phyloP scores from a whole-genome alignment of 2,113 vertebrate genomes.

The Dipodomys merriami region DNA sequence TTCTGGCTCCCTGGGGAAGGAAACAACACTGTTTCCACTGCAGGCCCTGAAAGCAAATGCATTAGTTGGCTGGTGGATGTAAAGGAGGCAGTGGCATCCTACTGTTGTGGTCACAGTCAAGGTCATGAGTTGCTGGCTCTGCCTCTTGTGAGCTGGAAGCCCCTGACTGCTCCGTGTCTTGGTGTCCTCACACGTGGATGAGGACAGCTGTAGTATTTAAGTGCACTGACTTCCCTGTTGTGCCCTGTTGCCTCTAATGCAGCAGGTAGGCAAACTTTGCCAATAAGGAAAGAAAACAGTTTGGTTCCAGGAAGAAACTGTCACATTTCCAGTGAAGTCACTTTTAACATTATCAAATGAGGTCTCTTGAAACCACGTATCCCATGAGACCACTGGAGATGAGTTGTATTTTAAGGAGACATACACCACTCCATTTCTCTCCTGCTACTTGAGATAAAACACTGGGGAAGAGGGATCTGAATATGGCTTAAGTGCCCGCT shows the following conservation, averaged over 20 bases:
- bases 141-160: neutral
- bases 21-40: too few relatives aligned
- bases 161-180: accelerated
- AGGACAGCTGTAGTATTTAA: neutral
- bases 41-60: neutral
- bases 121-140: neutral
- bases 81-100: accelerated
- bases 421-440: too few relatives aligned
- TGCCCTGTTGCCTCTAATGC: neutral
- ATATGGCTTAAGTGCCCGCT: neutral
- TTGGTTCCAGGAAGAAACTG: neutral
- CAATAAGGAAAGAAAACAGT: neutral
- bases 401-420: neutral
- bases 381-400: neutral
- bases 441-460: neutral
- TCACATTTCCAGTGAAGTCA: neutral
- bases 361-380: neutral
- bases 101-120: neutral
- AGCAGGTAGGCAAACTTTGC: neutral
- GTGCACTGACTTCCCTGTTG: neutral
- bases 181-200: accelerated
- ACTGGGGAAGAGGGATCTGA: too few relatives aligned
- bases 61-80: accelerated
- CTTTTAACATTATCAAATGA: neutral
- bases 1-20: neutral